Evolutionary conservation across 2,888 invertebrate species (phyloP).

Genomic region (Stratiomys singularior): DNA sequence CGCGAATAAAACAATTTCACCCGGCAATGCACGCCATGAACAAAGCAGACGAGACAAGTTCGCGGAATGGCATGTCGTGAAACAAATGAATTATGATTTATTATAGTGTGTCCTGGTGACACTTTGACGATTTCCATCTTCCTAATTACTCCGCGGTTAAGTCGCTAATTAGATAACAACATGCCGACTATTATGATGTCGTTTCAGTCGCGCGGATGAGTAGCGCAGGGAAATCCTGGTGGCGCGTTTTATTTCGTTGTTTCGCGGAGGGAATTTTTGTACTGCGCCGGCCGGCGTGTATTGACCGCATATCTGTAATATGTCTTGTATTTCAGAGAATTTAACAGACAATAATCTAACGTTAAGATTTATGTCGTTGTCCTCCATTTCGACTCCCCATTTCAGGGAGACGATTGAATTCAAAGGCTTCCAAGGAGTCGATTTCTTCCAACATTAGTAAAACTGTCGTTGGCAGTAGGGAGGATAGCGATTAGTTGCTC

Average conservation of each 20-base stretch:
- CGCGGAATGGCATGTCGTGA: conserved; percentile 31
- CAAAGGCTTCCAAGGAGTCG: not conserved
- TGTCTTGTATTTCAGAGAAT: not conserved
- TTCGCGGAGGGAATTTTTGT: conserved; percentile 29
- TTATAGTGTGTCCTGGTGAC: conserved; percentile 39
- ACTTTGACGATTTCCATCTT: conserved; percentile 41
- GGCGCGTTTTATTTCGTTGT: conserved; percentile 8
- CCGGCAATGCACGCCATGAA: conserved; percentile 10
- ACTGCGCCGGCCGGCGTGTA: not conserved
- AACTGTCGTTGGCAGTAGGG: no score
- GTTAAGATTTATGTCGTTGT: no score
- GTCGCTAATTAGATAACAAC: conserved; percentile 44
- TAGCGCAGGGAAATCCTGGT: not conserved
- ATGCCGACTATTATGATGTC: not conserved
- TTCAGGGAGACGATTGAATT: no score
- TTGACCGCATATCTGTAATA: conserved; percentile 26
- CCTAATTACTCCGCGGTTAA: conserved; percentile 42
- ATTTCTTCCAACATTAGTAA: no score
- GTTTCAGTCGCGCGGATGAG: not conserved
- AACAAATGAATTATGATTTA: conserved; percentile 48
- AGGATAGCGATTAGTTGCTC: no score
- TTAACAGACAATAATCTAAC: no score
- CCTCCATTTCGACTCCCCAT: no score
- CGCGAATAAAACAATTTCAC: conserved; percentile 2
- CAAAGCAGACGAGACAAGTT: conserved; percentile 13